Evolutionary conservation across 2,113 vertebrate genomes (phyloP), one percentile per base, ranked within the genome.

Genomic region (Acinonyx jubatus): DNA sequence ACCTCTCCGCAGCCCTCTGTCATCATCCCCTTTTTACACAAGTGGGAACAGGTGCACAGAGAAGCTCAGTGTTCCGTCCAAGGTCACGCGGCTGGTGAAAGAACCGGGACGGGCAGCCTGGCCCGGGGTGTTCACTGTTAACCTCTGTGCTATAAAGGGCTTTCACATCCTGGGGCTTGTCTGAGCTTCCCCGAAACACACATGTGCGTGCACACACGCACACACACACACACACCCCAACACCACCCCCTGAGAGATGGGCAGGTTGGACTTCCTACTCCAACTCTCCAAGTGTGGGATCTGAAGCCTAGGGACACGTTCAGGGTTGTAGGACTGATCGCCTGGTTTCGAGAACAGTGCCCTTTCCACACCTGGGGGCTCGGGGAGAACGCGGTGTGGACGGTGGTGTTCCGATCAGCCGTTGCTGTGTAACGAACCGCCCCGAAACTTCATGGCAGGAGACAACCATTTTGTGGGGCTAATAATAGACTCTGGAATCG

Each of bases 161-260:
- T 74, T 33, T 89, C 15, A 16, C 57, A 29, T n/a, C 29, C 29
- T n/a, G n/a, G 68, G 74, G 36, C 3, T 76, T 73, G 25, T 61
- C 65, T 36, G 63, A 12, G 55, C 55, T 61, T 48, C 9, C 50
- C 50, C 8, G 25, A 21, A 12, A 36, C 76, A 36, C 50, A 31
- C 3, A 3, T 3, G 61, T 11, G 21, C n/a, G 52, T 7, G 23
- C 5, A 6, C 29, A 16, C 33, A 1, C 16, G 4, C 45, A 29
- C 45, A 10, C 11, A 2, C 4, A 29, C 19, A 29, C 33, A 13
- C 21, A 18, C 85, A 36, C 29, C 57, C 55, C 41, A 78, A 16
- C 82, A 23, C 36, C 36, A 21, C 36, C 19, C 50, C 25, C 23
- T 52, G 33, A 66, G 71, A 52, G 71, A 52, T 6, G 71, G 27